These are phyloP conservation scores for Trogon melanurus DNA, from an alignment of 2,113 vertebrate genomes.

Conservation along the genomic window DNA sequence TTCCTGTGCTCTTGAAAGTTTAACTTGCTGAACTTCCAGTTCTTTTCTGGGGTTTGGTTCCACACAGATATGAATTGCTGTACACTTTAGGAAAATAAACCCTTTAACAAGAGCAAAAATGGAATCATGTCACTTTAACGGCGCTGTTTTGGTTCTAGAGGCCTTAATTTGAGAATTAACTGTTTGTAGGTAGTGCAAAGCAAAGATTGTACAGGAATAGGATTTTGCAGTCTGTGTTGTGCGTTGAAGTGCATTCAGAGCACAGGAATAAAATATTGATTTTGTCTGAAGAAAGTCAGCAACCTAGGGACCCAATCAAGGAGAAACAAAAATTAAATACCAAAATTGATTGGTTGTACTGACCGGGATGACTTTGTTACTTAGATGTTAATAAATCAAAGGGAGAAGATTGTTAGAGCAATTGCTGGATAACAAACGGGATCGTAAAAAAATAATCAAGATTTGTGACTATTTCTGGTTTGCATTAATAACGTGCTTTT, in stretches of 20 bases:
- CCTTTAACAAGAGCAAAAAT: background rate
- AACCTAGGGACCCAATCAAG: constrained; percentile 81
- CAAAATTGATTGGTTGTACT: constrained; percentile 88
- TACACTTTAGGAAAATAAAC: background rate
- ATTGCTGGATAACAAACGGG: constrained; percentile 38
- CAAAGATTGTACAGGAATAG: background rate
- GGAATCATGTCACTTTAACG: background rate
- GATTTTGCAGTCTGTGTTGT: constrained; percentile 6
- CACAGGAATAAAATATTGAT: constrained; percentile 86
- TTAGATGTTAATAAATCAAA: constrained; percentile 86
- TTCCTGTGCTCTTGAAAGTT: background rate
- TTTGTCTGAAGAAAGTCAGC: constrained; percentile 79
- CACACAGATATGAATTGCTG: background rate
- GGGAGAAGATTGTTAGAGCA: constrained; percentile 69
- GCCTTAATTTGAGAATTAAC: background rate
- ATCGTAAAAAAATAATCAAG: constrained; percentile 67
- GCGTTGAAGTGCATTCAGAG: constrained; percentile 67
- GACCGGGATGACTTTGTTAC: constrained; percentile 79
- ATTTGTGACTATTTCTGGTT: constrained; percentile 22
- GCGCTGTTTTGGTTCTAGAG: background rate
- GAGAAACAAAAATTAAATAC: constrained; percentile 90
- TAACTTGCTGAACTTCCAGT: background rate
- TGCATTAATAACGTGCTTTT: constrained; percentile 38
- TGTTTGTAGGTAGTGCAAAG: background rate
- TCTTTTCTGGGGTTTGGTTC: background rate